Percentiles rank a stretch among this genome's conserved stretches.
Conservation (phyloP, 2,888 invertebrate species). For the Scaptomyza tumidula region DNA sequence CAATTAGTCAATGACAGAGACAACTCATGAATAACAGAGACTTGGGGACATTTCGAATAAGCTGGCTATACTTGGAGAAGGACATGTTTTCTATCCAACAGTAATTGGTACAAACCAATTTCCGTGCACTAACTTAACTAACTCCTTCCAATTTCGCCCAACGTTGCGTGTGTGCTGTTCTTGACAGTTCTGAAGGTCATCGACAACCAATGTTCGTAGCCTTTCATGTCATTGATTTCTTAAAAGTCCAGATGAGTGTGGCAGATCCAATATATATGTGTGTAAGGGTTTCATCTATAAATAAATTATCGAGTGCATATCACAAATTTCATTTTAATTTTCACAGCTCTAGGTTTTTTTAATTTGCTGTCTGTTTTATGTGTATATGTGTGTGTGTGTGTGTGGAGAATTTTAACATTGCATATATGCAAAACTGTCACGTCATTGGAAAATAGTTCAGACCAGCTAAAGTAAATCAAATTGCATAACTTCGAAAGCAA, state of each 20-base stretch:
- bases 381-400: constrained; percentile 1
- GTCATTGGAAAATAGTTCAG: constrained; percentile 51
- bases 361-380: not conserved
- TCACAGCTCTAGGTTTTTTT: constrained; percentile 6
- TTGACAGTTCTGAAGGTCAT: constrained; percentile 26
- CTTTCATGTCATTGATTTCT: constrained; percentile 25
- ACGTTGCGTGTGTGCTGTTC: constrained; percentile 30
- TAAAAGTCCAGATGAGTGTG: constrained; percentile 9
- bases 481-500: constrained; percentile 52
- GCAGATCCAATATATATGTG: constrained; percentile 2
- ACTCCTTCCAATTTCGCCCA: not conserved
- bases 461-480: constrained; percentile 45
- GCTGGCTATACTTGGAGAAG: constrained; percentile 16
- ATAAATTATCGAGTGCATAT: constrained; percentile 38
- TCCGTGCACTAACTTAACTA: constrained; percentile 37
- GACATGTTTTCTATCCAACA: constrained; percentile 41
- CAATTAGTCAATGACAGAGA: constrained; percentile 40
- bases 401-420: constrained; percentile 15
- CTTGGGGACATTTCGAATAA: constrained; percentile 23
- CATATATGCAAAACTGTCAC: constrained; percentile 67
- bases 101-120: constrained; percentile 57
- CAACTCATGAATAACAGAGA: not conserved
- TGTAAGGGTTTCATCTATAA: constrained; percentile 20
- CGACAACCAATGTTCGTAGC: constrained; percentile 2
- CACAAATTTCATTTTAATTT: constrained; percentile 13